A percentile compares a stretch with the other conserved stretches of the same genome.
Evolutionary conservation across 2,888 invertebrate species (phyloP).

Genomic region (Dynastes maya): DNA sequence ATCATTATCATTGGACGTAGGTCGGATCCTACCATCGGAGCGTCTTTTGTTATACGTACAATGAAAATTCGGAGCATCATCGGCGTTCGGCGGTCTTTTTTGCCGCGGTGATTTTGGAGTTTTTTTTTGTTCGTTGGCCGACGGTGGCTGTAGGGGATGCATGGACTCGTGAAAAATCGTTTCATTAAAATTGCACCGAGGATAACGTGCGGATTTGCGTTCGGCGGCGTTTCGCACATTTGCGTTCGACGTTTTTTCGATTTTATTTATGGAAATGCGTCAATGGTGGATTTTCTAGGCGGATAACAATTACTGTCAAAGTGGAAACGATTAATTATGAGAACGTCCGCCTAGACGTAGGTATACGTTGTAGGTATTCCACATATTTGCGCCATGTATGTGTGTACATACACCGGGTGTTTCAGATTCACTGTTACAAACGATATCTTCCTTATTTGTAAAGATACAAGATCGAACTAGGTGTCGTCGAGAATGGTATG

Average conservation of each 20-base stretch:
- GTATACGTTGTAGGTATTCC: no score
- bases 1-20: conserved; percentile 22
- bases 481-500: no score
- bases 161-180: conserved; percentile 30
- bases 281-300: conserved; percentile 1
- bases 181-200: conserved; percentile 43
- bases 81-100: not conserved
- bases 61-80: conserved; percentile 5
- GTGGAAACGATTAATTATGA: not conserved
- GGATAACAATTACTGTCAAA: not conserved
- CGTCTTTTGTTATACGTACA: conserved; percentile 30
- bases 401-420: no score
- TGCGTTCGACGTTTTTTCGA: conserved; percentile 4
- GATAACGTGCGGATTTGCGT: conserved; percentile 5
- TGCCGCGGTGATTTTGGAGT: not conserved
- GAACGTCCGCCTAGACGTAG: not conserved
- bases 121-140: conserved; percentile 7
- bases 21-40: not conserved
- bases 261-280: conserved; percentile 5
- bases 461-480: no score
- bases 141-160: conserved; percentile 16
- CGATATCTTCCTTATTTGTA: no score
- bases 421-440: no score
- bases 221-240: not conserved
- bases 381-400: no score